Percentiles rank a stretch among this genome's conserved stretches.
Evolutionary conservation across 2,888 invertebrate genomes (phyloP).

Genomic region (Drosophila flavopinicola): DNA sequence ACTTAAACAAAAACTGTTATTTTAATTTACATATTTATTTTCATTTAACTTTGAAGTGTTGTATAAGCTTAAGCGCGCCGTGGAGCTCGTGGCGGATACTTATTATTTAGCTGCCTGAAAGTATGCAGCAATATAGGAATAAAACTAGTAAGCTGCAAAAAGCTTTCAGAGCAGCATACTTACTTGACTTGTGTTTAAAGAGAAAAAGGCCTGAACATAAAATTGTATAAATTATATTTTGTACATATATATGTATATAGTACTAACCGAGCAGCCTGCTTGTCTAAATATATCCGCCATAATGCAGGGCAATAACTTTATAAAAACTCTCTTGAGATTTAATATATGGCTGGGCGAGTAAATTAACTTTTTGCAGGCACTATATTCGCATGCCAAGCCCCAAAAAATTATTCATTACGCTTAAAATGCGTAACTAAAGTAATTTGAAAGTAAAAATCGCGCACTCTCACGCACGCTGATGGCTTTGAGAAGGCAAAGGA

Average conservation of each 20-base stretch:
- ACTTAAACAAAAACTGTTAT: too few species aligned
- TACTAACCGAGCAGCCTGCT: too few species aligned
- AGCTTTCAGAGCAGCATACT: conserved; percentile 25
- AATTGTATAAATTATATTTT: too few species aligned
- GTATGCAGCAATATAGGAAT: conserved; percentile 17
- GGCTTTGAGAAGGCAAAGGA: background rate
- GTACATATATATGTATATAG: too few species aligned
- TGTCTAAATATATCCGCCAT: conserved; percentile 4
- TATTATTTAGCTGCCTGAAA: background rate
- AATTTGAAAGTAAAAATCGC: conserved; percentile 70
- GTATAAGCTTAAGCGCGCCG: too few species aligned
- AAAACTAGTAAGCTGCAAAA: background rate
- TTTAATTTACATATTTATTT: too few species aligned
- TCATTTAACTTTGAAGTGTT: too few species aligned
- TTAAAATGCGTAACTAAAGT: conserved; percentile 76
- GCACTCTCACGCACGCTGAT: conserved; percentile 33
- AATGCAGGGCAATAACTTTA: conserved; percentile 39
- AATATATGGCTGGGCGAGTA: conserved; percentile 32
- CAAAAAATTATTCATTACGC: conserved; percentile 73
- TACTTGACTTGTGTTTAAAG: background rate
- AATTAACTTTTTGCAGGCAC: conserved; percentile 55
- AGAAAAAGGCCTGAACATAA: background rate
- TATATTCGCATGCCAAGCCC: conserved; percentile 17
- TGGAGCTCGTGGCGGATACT: too few species aligned
- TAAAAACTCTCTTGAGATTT: conserved; percentile 49